Evolutionary conservation across 2,888 invertebrate species (phyloP).

Genomic region (Leucophenga montana): DNA sequence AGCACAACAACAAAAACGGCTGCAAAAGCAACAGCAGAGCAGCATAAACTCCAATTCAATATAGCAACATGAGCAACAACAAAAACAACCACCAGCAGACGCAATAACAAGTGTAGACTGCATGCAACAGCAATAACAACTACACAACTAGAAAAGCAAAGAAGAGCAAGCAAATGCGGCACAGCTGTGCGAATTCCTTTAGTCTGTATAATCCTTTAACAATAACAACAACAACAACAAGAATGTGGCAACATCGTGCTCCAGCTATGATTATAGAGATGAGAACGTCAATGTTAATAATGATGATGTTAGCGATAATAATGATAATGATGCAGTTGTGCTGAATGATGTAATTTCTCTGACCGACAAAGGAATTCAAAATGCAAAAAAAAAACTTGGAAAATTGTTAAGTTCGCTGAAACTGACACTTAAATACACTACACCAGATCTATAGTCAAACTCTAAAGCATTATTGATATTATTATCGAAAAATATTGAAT

Average conservation of each 20-base stretch:
- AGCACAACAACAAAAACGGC: neutral
- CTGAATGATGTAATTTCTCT: constrained; percentile 57
- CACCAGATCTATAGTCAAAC: no score
- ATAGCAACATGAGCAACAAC: neutral
- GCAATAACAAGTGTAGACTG: neutral
- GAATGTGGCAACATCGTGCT: neutral
- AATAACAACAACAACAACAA: neutral
- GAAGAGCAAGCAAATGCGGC: constrained; percentile 3
- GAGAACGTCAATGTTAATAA: constrained; percentile 25
- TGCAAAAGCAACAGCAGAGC: neutral
- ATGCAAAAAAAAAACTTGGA: constrained; percentile 28
- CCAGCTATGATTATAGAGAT: constrained; percentile 5
- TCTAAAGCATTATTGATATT: no score
- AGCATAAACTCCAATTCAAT: neutral
- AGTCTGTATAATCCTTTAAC: constrained; percentile 55
- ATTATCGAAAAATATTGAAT: no score
- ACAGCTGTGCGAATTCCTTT: constrained; percentile 62
- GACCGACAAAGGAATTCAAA: constrained; percentile 10
- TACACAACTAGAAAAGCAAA: no score
- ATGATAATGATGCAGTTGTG: constrained; percentile 20
- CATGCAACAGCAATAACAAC: neutral
- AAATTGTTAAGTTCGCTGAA: neutral
- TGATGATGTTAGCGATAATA: constrained; percentile 26
- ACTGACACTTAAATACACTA: no score
- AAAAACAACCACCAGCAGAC: neutral